These are phyloP conservation scores for Amblyopsis hoosieri DNA, from an alignment of 2,797 vertebrate genomes.

Conservation along the genomic window DNA sequence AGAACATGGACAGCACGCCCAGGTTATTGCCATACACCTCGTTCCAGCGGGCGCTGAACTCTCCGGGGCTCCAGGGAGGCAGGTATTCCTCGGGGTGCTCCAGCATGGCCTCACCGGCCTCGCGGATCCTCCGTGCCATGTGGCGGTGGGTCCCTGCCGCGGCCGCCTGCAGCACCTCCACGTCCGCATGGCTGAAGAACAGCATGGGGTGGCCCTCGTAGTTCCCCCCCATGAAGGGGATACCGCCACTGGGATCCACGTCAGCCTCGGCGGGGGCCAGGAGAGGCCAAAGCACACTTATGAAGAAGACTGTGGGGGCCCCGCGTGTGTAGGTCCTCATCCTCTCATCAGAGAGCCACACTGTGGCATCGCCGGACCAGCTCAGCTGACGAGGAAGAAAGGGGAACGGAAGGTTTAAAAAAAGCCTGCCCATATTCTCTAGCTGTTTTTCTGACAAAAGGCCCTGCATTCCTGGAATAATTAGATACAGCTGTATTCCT, in stretches of 20 bases:
- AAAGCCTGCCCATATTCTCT: constrained; percentile 52
- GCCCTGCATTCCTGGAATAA: constrained; percentile 74
- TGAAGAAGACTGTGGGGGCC: constrained; percentile 95
- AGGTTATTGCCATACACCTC: constrained; percentile 98
- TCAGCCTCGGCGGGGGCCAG: constrained; percentile 63
- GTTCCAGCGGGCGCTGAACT: constrained; percentile 95
- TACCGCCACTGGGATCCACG: constrained; percentile 75
- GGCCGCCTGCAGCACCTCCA: constrained; percentile 81
- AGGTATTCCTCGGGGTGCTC: constrained; percentile 90
- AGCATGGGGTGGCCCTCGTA: constrained; percentile 96
- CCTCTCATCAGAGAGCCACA: constrained; percentile 85
- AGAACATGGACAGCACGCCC: constrained; percentile 95
- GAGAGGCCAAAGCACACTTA: constrained; percentile 84
- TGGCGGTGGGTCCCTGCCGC: constrained; percentile 82
- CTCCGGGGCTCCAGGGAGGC: constrained; percentile 90
- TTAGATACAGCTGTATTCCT: constrained; percentile 72
- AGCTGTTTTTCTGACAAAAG: constrained; percentile 47
- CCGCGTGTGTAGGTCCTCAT: constrained; percentile 96
- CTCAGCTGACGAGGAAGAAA: constrained; percentile 67
- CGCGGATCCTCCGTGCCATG: constrained; percentile 82
- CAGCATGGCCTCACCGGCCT: constrained; percentile 90
- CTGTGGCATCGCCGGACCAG: constrained; percentile 84
- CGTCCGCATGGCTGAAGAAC: constrained; percentile 85
- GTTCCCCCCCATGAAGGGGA: constrained; percentile 91
- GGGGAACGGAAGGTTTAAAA: constrained; percentile 44